These are phyloP conservation scores for Drosophila setifemur DNA, from an alignment of 1,140 invertebrate genomes.

Conservation along the genomic window DNA sequence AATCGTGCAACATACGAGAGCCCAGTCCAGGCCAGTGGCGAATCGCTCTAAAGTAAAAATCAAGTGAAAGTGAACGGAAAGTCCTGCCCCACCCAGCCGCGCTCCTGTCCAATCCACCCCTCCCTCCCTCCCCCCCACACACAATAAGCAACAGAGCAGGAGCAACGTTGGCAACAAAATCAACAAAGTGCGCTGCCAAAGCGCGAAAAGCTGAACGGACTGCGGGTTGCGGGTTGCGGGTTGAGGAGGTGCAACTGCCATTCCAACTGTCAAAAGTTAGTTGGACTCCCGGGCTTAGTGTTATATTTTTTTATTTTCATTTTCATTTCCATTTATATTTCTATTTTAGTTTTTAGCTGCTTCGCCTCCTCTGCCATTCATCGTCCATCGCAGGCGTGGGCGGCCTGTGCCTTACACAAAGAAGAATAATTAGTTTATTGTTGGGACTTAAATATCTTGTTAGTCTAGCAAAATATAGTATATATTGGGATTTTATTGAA, in stretches of 20 bases:
- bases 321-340: conserved; percentile 32
- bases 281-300: conserved; percentile 41
- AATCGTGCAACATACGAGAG: conserved; percentile 50
- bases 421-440: too few relatives aligned
- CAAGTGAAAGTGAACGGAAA: conserved; percentile 45
- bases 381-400: conserved; percentile 42
- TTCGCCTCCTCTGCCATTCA: background rate
- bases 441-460: too few relatives aligned
- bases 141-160: conserved; percentile 9
- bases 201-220: background rate
- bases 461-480: too few relatives aligned
- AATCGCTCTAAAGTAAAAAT: conserved; percentile 24
- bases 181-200: conserved; percentile 8
- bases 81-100: background rate
- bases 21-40: conserved; percentile 2
- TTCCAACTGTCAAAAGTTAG: conserved; percentile 67
- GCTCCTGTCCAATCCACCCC: background rate
- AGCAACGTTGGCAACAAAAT: conserved; percentile 37
- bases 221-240: conserved; percentile 10
- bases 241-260: conserved; percentile 30
- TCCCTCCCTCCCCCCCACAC: background rate
- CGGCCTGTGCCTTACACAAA: too few relatives aligned
- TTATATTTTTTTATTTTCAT: conserved; percentile 22
- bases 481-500: too few relatives aligned
- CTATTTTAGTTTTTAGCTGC: conserved; percentile 3